phyloP scores from a whole-genome alignment of 2,113 vertebrate genomes.

The Eubucco bourcierii region DNA sequence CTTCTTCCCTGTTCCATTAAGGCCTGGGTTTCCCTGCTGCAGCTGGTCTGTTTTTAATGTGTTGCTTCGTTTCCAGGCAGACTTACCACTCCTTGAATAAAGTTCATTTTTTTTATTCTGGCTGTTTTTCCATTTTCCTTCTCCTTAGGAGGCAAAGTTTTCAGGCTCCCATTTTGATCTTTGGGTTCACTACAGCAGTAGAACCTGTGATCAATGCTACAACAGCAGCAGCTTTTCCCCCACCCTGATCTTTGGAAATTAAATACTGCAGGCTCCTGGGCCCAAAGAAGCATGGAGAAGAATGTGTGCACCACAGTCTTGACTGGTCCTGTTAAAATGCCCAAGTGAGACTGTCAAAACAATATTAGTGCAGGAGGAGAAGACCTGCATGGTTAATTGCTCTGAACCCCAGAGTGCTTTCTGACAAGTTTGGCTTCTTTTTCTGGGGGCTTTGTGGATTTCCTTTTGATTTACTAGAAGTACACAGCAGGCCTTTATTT shows the following conservation, averaged over 20 bases:
- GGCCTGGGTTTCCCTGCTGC: not conserved
- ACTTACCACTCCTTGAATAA: not conserved
- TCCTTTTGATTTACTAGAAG: not conserved
- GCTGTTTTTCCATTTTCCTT: constrained; percentile 2
- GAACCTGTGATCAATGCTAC: not conserved
- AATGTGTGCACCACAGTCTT: not conserved
- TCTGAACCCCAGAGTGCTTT: not conserved
- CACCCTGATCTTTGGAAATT: not conserved
- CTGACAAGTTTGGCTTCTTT: not conserved
- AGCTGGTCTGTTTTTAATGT: constrained; percentile 15
- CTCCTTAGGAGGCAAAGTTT: not conserved
- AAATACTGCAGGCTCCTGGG: not conserved
- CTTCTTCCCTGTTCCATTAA: not conserved
- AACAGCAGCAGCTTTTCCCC: not conserved
- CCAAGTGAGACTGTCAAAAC: not conserved
- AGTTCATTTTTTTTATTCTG: constrained; percentile 9
- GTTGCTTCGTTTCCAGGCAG: constrained; percentile 29
- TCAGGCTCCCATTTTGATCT: not conserved
- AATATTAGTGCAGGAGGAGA: not conserved
- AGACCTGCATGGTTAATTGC: not conserved
- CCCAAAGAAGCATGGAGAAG: not conserved
- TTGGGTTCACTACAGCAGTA: not conserved
- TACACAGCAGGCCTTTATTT: not conserved
- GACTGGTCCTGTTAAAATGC: not conserved
- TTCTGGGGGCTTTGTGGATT: not conserved